phyloP scores from a whole-genome alignment of 2,888 invertebrate species.

The Drosophila helvetica region DNA sequence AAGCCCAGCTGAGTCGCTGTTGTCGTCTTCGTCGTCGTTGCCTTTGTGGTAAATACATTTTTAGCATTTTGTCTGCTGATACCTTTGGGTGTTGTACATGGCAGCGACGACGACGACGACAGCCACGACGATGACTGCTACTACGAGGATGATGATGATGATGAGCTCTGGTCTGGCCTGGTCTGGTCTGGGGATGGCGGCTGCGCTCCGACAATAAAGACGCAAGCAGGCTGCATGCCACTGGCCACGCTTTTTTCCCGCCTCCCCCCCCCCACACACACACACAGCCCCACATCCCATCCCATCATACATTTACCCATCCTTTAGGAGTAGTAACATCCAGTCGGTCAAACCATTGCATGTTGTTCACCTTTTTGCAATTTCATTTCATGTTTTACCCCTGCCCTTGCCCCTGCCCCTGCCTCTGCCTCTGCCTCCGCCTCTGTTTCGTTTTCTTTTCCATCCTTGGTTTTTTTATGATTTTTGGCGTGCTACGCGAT shows the following conservation, averaged over 20 bases:
- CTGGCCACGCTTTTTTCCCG: slow-evolving; percentile 57
- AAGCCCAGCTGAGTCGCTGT: slow-evolving; percentile 25
- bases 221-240: slow-evolving; percentile 73
- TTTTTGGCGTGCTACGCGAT: slow-evolving; percentile 61
- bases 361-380: slow-evolving; percentile 70
- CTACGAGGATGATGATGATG: slow-evolving; percentile 14
- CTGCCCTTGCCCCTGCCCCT: slow-evolving; percentile 11
- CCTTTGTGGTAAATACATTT: slow-evolving; percentile 79
- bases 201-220: slow-evolving; percentile 68
- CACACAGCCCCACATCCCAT: slow-evolving; percentile 30
- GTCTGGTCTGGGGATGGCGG: slow-evolving; percentile 19
- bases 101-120: slow-evolving; percentile 55
- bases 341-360: slow-evolving; percentile 57
- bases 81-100: slow-evolving; percentile 79
- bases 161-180: slow-evolving; percentile 16
- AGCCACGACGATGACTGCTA: not conserved
- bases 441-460: slow-evolving; percentile 34
- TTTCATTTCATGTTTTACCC: slow-evolving; percentile 56
- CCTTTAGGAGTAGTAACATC: slow-evolving; percentile 18
- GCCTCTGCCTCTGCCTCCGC: too few relatives aligned
- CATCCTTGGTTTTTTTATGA: slow-evolving; percentile 32
- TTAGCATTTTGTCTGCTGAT: slow-evolving; percentile 81
- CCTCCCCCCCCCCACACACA: not conserved
- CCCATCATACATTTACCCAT: not conserved
- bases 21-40: slow-evolving; percentile 14